Conservation (phyloP, 2,888 invertebrate species). For the Rhamphomyia laevipes region DNA sequence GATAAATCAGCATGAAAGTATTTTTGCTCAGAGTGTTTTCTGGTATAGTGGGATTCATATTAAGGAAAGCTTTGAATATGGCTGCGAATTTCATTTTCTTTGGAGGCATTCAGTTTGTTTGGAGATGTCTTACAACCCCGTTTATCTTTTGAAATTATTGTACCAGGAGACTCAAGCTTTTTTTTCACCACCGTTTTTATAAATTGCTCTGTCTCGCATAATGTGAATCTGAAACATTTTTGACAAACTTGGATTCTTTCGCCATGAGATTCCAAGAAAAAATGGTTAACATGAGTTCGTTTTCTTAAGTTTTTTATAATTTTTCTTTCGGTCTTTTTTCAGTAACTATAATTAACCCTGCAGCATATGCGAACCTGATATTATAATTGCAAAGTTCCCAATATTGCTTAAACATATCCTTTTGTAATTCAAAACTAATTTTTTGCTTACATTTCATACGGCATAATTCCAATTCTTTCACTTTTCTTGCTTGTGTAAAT, state of each 20-base stretch:
- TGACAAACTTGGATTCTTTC: constrained; percentile 14
- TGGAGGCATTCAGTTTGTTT: constrained; percentile 8
- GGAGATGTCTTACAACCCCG: constrained; percentile 7
- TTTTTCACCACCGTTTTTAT: constrained; percentile 14
- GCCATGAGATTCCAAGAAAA: constrained; percentile 12
- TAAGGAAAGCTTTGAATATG: constrained; percentile 1
- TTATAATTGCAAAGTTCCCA: constrained; percentile 1
- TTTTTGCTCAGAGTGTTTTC: constrained; percentile 4
- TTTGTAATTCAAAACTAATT: constrained; percentile 1
- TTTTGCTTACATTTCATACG: constrained; percentile 4
- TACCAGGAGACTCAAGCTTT: constrained; percentile 7
- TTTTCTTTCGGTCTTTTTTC: not conserved
- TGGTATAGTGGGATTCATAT: constrained; percentile 5
- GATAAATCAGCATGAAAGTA: constrained; percentile 6
- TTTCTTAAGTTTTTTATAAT: constrained; percentile 7
- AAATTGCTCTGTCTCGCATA: constrained; percentile 15
- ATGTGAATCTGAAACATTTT: constrained; percentile 14
- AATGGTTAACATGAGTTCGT: constrained; percentile 7
- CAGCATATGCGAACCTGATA: not conserved
- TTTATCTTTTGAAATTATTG: constrained; percentile 3
- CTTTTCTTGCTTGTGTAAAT: not conserved
- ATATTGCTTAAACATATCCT: constrained; percentile 3
- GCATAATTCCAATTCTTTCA: constrained; percentile 1
- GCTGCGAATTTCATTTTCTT: constrained; percentile 7
- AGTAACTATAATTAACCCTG: not conserved